A percentile compares a stretch with the other conserved stretches of the same genome.
These are phyloP conservation scores for Leptinotarsa lineolata DNA, from an alignment of 1,140 invertebrate genomes.

Conservation along the genomic window DNA sequence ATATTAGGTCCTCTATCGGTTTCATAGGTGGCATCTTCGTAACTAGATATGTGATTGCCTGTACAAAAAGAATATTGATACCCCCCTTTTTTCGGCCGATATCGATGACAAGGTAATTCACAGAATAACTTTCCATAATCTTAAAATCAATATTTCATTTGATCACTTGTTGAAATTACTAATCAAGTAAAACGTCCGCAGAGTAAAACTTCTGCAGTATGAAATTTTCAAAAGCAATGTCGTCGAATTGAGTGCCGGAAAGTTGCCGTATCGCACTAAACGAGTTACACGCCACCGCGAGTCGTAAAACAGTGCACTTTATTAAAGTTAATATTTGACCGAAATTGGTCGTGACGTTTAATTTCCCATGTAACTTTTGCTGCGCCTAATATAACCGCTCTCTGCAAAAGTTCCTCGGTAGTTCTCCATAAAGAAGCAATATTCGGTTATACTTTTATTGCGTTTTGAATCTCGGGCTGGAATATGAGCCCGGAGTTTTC, in stretches of 20 bases:
- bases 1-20: no score
- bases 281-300: neutral
- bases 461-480: neutral
- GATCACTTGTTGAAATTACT: no score
- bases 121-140: no score
- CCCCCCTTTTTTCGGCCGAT: no score
- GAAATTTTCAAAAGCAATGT: neutral
- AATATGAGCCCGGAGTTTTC: neutral
- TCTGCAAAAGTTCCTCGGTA: neutral
- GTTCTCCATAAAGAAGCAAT: neutral
- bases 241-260: neutral
- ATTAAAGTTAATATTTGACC: slow-evolving; percentile 1
- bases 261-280: neutral
- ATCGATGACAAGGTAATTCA: no score
- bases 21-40: no score
- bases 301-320: slow-evolving; percentile 1
- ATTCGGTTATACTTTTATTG: neutral
- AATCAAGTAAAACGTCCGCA: neutral
- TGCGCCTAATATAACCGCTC: neutral
- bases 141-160: no score
- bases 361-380: neutral
- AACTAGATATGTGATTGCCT: no score
- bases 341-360: neutral
- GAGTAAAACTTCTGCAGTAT: neutral
- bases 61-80: no score